A percentile compares a stretch with the other conserved stretches of the same genome.
Conservation (phyloP, 2,888 invertebrate genomes). For the Arge pagana region DNA sequence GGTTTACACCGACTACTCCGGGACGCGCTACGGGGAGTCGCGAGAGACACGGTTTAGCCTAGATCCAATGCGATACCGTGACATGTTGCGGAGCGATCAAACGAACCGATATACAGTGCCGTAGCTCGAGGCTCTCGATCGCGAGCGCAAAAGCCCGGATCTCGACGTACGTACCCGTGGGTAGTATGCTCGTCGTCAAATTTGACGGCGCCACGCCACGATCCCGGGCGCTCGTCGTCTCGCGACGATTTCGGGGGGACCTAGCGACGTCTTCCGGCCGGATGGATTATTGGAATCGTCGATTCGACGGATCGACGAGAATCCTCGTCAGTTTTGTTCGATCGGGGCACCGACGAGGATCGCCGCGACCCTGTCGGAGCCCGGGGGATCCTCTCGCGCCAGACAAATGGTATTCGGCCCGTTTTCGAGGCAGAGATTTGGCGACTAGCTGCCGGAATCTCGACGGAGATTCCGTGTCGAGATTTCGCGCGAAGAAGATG, state of each 20-base stretch:
- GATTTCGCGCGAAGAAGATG: constrained; percentile 16
- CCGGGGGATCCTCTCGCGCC: constrained; percentile 27
- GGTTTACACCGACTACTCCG: constrained; percentile 20
- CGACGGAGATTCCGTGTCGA: constrained; percentile 28
- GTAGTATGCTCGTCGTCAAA: no score
- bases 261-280: no score
- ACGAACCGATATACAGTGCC: constrained; percentile 35
- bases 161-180: no score
- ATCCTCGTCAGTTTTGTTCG: no score
- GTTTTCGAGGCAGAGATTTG: constrained; percentile 30
- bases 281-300: not conserved
- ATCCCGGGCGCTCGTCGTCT: no score
- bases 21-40: constrained; percentile 7
- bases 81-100: constrained; percentile 39
- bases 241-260: no score
- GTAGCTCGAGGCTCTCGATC: not conserved
- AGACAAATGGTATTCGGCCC: no score
- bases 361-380: not conserved
- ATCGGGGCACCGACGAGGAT: no score
- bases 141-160: no score
- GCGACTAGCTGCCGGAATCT: constrained; percentile 37
- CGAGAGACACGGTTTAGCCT: constrained; percentile 29
- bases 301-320: not conserved
- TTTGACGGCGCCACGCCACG: no score
- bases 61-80: constrained; percentile 36